These are phyloP conservation scores for Panzeria rudis DNA, from an alignment of 2,888 invertebrate species.

Conservation along the genomic window DNA sequence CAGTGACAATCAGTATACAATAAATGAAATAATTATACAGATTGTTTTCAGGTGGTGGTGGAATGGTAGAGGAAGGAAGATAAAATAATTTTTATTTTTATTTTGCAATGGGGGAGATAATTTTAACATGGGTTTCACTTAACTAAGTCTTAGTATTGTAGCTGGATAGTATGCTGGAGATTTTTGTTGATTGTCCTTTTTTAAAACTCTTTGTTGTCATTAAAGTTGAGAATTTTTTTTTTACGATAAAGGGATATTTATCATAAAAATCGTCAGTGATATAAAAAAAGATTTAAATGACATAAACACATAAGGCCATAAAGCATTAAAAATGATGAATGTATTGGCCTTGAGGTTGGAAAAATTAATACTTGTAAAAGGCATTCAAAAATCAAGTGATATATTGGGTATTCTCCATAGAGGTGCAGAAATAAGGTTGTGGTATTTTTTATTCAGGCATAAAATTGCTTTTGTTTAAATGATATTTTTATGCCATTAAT, in stretches of 20 bases:
- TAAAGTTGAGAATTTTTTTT: conserved; percentile 38
- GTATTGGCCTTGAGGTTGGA: conserved; percentile 41
- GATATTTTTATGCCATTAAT: no score
- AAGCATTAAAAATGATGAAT: conserved; percentile 37
- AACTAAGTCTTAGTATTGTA: background rate
- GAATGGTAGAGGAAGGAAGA: background rate
- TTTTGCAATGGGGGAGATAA: conserved; percentile 38
- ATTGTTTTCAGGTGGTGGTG: conserved; percentile 11
- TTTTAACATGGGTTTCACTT: background rate
- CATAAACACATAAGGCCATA: conserved; percentile 29
- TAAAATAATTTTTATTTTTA: background rate
- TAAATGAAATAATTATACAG: conserved; percentile 58
- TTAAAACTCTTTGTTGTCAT: conserved; percentile 17
- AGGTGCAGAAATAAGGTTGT: background rate
- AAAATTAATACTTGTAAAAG: background rate
- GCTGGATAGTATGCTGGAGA: background rate
- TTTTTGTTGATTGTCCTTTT: conserved; percentile 11
- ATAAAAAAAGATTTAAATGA: conserved; percentile 18
- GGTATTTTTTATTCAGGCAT: background rate
- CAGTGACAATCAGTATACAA: conserved; percentile 66
- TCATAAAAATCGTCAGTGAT: conserved; percentile 49
- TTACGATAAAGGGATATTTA: conserved; percentile 37
- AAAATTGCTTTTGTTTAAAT: background rate
- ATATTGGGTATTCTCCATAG: background rate
- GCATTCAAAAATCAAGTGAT: background rate